These are phyloP conservation scores for Campoplex nolae DNA, from an alignment of 2,888 invertebrate genomes.

Conservation along the genomic window DNA sequence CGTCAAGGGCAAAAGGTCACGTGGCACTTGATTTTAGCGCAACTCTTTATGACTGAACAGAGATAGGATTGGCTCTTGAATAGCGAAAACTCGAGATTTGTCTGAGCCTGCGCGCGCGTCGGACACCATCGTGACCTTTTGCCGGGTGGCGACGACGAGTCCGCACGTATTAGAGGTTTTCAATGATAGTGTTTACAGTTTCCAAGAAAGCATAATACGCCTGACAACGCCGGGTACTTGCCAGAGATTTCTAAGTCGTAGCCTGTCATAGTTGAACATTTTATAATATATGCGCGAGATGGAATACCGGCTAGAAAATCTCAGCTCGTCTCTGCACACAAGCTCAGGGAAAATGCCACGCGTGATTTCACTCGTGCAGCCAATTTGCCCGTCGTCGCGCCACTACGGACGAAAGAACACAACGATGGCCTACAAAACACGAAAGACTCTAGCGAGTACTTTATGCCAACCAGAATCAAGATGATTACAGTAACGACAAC, in stretches of 20 bases:
- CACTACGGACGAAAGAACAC: constrained; percentile 51
- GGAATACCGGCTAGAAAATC: constrained; percentile 35
- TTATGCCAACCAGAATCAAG: not conserved
- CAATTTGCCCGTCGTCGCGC: constrained; percentile 75
- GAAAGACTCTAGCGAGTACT: constrained; percentile 15
- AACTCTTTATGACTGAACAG: constrained; percentile 59
- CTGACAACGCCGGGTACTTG: constrained; percentile 53
- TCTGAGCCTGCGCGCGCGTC: constrained; percentile 33
- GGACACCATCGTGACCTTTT: constrained; percentile 67
- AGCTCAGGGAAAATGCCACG: constrained; percentile 70
- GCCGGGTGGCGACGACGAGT: constrained; percentile 67
- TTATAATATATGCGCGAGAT: constrained; percentile 54
- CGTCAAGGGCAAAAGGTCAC: not conserved
- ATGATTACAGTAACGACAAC: constrained; percentile 7
- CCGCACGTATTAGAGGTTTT: constrained; percentile 69
- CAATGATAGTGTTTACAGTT: constrained; percentile 73
- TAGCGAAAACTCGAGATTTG: not conserved
- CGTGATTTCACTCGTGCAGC: constrained; percentile 77
- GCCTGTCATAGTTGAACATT: constrained; percentile 43
- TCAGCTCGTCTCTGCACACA: constrained; percentile 23
- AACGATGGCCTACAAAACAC: constrained; percentile 16
- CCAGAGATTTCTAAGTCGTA: constrained; percentile 30
- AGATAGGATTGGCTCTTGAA: constrained; percentile 25
- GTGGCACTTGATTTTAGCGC: constrained; percentile 57
- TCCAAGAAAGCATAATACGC: constrained; percentile 70